Conservation (phyloP, 2,888 invertebrate genomes). For the Trichopoda pennipes region DNA sequence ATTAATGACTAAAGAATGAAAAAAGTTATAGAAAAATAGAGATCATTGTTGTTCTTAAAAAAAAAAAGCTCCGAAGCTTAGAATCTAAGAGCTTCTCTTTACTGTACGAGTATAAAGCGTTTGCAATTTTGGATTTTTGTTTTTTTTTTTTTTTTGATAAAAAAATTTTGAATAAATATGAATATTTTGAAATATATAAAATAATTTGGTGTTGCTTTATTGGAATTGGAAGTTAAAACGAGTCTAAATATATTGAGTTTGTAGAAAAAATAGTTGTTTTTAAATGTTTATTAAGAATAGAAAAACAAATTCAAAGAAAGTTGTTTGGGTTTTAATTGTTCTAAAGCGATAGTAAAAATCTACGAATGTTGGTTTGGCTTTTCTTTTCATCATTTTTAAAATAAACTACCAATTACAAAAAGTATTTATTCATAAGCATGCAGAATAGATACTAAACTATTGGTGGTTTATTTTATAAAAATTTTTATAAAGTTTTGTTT, state of each 20-base stretch:
- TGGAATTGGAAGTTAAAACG: slow-evolving; percentile 50
- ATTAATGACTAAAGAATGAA: slow-evolving; percentile 68
- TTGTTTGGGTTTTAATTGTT: slow-evolving; percentile 51
- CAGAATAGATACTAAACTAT: slow-evolving; percentile 50
- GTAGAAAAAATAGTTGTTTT: slow-evolving; percentile 35
- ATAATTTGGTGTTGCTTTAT: slow-evolving; percentile 26
- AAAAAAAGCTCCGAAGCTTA: slow-evolving; percentile 33
- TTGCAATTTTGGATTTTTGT: slow-evolving; percentile 24
- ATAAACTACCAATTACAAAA: slow-evolving; percentile 53
- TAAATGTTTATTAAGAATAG: slow-evolving; percentile 18
- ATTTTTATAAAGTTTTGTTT: slow-evolving; percentile 43
- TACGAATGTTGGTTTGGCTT: slow-evolving; percentile 65
- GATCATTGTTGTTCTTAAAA: slow-evolving; percentile 34
- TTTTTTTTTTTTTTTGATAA: slow-evolving; percentile 15
- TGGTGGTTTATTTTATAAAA: slow-evolving; percentile 61
- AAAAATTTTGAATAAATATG: slow-evolving; percentile 33
- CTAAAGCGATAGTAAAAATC: slow-evolving; percentile 70
- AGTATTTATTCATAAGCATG: slow-evolving; percentile 61
- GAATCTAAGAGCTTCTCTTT: slow-evolving; percentile 6
- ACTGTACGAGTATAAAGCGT: slow-evolving; percentile 43
- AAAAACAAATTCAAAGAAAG: slow-evolving; percentile 61
- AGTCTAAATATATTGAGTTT: slow-evolving; percentile 55
- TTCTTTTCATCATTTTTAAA: slow-evolving; percentile 49
- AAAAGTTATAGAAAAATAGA: slow-evolving; percentile 65
- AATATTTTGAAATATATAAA: background rate